phyloP scores from a whole-genome alignment of 2,113 vertebrate species.

The Motacilla tschutschensis region DNA sequence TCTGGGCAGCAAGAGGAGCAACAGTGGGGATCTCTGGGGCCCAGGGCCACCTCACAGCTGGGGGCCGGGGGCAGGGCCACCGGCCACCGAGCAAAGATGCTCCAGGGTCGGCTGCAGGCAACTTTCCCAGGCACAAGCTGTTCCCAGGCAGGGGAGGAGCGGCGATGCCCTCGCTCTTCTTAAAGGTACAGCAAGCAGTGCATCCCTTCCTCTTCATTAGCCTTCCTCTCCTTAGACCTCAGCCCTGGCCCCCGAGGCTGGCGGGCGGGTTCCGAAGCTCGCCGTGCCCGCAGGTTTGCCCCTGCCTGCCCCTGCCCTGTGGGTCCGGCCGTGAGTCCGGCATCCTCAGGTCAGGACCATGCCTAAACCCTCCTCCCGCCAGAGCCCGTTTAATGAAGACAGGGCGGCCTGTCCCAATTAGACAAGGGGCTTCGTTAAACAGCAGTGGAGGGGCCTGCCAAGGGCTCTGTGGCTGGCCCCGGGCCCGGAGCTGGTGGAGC shows the following conservation, averaged over 20 bases:
- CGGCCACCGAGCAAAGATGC: neutral
- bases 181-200: slow-evolving; percentile 35
- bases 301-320: neutral
- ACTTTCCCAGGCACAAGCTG: slow-evolving; percentile 47
- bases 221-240: neutral
- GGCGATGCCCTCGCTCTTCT: slow-evolving; percentile 15
- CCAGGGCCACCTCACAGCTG: neutral
- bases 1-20: fast-evolving
- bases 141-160: slow-evolving; percentile 31
- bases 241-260: neutral
- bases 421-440: slow-evolving; percentile 43
- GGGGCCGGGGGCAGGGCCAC: neutral
- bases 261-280: neutral
- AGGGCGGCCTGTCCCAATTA: slow-evolving; percentile 57
- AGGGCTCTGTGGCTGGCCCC: slow-evolving; percentile 28
- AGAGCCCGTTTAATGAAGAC: slow-evolving; percentile 35
- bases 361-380: neutral
- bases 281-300: neutral
- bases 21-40: neutral
- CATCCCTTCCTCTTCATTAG: slow-evolving; percentile 1
- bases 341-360: neutral
- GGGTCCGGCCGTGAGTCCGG: neutral
- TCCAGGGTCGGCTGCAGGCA: neutral
- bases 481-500: slow-evolving; percentile 19
- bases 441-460: slow-evolving; percentile 42